Evolutionary conservation across 2,888 invertebrate genomes (phyloP), one percentile per base, ranked within the genome.

Genomic region (Nephrocerus scutellatus): DNA sequence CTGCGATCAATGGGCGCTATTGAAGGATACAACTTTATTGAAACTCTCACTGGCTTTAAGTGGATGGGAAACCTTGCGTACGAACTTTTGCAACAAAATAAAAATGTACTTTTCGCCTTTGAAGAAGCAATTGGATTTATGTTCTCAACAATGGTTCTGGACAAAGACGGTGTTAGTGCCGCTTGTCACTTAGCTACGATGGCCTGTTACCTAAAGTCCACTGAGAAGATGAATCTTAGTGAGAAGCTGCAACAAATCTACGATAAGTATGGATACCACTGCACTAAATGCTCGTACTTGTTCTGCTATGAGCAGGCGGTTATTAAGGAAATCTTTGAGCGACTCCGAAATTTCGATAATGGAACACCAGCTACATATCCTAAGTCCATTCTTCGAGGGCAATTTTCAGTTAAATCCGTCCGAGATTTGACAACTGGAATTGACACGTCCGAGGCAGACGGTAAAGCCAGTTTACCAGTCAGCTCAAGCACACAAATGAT

Each of bases 41-140:
- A 97, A 70, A 97, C 98, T 0, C 73, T 98, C 36, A 99, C 98
- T 1, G 98, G 98, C 0, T 99, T 99, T 63, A 99, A 99, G 61
- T 99, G 96, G 96, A 95, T 99, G 89, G 97, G 78, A 5, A 97
- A 96, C 67, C 77, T 77, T 55, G 76, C 86, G 0, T 71, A 81
- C 20, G 78, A 90, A 6, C 68, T 93, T 37, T 67, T 81, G 22
- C 70, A 76, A 40, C 68, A 80, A 38, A 84, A 81, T 19, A 86
- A 88, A 55, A 68, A 72, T 8, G 86, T 95, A 0, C 64, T 98
- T 36, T 92, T 96, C 68, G 93, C 95, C 1, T 99, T 87, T 68
- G 98, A 99, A 63, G 98, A 99, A 70, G 96, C 97, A 1, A 96
- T 99, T 59, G 98, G 96, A 1, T 97, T 88, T 62, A 96, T 98